Evolutionary conservation across 2,113 vertebrate species (phyloP).

Genomic region (Regulus satrapa): DNA sequence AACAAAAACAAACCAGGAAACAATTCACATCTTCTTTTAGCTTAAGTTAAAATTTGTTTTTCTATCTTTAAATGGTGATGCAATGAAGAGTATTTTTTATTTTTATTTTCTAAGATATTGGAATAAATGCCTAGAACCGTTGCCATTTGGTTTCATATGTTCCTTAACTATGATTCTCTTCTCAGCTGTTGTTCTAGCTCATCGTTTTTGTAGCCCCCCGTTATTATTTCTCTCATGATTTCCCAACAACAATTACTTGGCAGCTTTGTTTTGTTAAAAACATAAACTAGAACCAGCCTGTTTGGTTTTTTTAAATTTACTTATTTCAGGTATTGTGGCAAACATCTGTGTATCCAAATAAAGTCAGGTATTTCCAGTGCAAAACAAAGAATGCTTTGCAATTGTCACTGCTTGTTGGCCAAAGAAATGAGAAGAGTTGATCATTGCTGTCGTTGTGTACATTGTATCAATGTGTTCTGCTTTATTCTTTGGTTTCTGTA

Average conservation of each 20-base stretch:
- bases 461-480: background rate
- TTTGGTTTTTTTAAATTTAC: background rate
- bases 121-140: constrained; percentile 40
- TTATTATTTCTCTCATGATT: background rate
- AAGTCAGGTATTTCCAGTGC: background rate
- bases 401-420: background rate
- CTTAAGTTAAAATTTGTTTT: background rate
- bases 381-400: background rate
- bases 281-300: background rate
- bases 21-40: background rate
- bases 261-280: constrained; percentile 24
- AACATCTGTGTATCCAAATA: background rate
- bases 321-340: background rate
- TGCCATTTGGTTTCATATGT: background rate
- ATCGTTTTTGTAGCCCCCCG: background rate
- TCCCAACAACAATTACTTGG: background rate
- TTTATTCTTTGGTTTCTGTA: background rate
- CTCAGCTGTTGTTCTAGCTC: background rate
- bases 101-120: constrained; percentile 25
- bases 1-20: background rate
- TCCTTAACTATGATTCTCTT: background rate
- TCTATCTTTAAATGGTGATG: background rate
- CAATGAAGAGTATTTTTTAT: background rate
- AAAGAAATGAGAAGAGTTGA: background rate
- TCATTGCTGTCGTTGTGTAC: background rate